Evolutionary conservation across 2,888 invertebrate genomes (phyloP).

Genomic region (Folsomia candida): DNA sequence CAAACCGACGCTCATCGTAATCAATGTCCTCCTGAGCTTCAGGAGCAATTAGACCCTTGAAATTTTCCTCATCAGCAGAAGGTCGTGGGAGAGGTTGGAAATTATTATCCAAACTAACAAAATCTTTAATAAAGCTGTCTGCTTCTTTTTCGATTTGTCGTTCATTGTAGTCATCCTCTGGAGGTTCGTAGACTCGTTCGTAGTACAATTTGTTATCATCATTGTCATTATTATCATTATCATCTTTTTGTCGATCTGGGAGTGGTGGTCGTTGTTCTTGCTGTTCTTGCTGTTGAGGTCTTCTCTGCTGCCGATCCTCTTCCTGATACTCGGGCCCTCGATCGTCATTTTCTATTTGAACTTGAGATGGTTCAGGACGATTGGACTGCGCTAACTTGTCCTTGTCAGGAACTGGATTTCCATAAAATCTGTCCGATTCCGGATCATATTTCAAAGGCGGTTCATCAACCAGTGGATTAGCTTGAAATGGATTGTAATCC

Average conservation of each 20-base stretch:
- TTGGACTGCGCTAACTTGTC: slow-evolving; percentile 25
- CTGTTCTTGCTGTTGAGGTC: slow-evolving; percentile 1
- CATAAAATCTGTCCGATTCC: slow-evolving; percentile 38
- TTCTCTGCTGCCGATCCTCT: neutral
- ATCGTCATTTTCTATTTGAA: slow-evolving; percentile 10
- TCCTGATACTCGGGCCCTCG: slow-evolving; percentile 1
- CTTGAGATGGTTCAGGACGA: slow-evolving; percentile 16
- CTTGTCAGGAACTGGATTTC: slow-evolving; percentile 30
- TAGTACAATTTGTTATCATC: slow-evolving; percentile 2
- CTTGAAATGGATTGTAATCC: slow-evolving; percentile 18
- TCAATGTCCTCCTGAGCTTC: slow-evolving; percentile 4
- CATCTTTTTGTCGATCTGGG: neutral
- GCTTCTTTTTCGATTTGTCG: neutral
- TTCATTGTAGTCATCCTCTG: slow-evolving; percentile 2
- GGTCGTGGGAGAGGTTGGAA: slow-evolving; percentile 22
- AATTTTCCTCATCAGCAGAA: slow-evolving; percentile 11
- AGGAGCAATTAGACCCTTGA: neutral
- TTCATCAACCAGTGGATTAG: slow-evolving; percentile 31
- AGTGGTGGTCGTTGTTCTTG: no score
- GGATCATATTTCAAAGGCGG: slow-evolving; percentile 37
- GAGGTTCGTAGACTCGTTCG: slow-evolving; percentile 22
- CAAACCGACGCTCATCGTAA: neutral
- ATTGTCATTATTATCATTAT: slow-evolving; percentile 1
- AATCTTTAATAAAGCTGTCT: slow-evolving; percentile 23
- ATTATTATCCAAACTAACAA: slow-evolving; percentile 34